Percentiles rank a stretch among this genome's conserved stretches.
Conservation (phyloP, 1,140 invertebrate species). For the Pseudomyrmex gracilis region DNA sequence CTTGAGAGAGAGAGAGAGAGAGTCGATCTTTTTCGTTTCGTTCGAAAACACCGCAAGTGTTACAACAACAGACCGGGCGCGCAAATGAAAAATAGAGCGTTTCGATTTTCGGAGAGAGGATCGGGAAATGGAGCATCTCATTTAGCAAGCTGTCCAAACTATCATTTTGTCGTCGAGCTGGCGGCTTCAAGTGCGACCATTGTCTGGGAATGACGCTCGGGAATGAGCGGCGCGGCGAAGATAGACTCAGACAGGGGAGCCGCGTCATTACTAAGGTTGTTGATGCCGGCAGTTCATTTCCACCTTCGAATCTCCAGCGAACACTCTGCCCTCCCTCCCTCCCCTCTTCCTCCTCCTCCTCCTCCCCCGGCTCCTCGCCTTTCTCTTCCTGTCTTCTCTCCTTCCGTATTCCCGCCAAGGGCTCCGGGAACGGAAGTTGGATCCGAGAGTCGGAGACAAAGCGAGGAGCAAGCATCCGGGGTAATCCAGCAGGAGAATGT, state of each 20-base stretch:
- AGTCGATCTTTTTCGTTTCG: conserved; percentile 34
- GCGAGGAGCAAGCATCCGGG: conserved; percentile 78
- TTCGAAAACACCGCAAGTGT: conserved; percentile 53
- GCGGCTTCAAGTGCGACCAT: conserved; percentile 79
- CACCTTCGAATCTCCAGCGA: conserved; percentile 78
- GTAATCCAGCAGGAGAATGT: conserved; percentile 79
- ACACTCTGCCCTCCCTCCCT: conserved; percentile 60
- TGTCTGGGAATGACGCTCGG: conserved; percentile 78
- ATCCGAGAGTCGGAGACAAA: conserved; percentile 79
- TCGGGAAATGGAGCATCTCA: conserved; percentile 75
- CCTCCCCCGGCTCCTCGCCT: conserved; percentile 6
- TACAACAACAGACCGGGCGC: conserved; percentile 31
- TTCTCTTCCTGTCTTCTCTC: conserved; percentile 69
- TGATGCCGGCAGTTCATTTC: conserved; percentile 80
- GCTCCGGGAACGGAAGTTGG: conserved; percentile 74
- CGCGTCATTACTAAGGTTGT: conserved; percentile 80
- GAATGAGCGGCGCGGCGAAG: conserved; percentile 76
- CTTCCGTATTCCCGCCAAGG: conserved; percentile 68
- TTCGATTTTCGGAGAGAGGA: conserved; percentile 73
- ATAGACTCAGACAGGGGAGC: conserved; percentile 76
- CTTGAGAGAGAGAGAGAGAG: conserved; percentile 27
- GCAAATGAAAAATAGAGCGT: conserved; percentile 68
- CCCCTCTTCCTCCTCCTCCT: background rate
- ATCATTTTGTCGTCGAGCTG: conserved; percentile 77
- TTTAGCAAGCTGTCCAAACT: conserved; percentile 80